These are phyloP conservation scores for Vidua chalybeata DNA, from an alignment of 2,113 vertebrate species.

Conservation along the genomic window DNA sequence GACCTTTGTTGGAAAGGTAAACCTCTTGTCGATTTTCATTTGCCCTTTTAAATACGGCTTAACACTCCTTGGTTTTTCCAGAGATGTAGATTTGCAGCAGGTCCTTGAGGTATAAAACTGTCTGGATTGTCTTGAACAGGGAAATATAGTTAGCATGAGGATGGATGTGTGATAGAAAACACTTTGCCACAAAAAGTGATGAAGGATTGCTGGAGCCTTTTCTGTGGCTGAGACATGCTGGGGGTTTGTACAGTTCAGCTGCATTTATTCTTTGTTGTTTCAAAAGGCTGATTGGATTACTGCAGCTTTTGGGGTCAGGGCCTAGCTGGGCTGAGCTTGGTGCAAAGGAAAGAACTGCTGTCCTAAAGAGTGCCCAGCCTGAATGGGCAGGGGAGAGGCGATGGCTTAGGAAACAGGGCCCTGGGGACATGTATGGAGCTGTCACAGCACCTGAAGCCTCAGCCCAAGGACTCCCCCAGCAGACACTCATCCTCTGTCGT, in stretches of 20 bases:
- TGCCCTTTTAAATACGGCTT: background rate
- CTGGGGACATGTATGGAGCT: background rate
- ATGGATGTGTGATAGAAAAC: background rate
- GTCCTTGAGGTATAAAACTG: background rate
- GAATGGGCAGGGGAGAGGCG: background rate
- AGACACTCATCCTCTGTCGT: rapidly evolving
- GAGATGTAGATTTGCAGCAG: background rate
- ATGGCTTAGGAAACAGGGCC: background rate
- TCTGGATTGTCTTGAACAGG: background rate
- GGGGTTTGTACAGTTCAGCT: background rate
- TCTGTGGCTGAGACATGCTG: background rate
- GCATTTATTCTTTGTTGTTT: background rate
- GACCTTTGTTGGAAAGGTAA: background rate
- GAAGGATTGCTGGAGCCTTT: background rate
- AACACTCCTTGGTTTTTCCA: background rate
- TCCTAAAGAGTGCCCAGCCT: background rate
- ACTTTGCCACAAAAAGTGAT: rapidly evolving
- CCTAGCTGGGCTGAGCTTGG: background rate
- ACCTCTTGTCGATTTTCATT: background rate
- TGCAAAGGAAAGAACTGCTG: background rate
- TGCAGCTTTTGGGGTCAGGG: background rate
- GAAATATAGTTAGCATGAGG: background rate
- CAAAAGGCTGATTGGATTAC: background rate
- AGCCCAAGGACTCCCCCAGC: rapidly evolving
- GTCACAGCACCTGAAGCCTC: background rate